Evolutionary conservation across 2,797 vertebrate species (phyloP), one percentile per base, ranked within the genome.

Genomic region (Hemibagrus guttatus): DNA sequence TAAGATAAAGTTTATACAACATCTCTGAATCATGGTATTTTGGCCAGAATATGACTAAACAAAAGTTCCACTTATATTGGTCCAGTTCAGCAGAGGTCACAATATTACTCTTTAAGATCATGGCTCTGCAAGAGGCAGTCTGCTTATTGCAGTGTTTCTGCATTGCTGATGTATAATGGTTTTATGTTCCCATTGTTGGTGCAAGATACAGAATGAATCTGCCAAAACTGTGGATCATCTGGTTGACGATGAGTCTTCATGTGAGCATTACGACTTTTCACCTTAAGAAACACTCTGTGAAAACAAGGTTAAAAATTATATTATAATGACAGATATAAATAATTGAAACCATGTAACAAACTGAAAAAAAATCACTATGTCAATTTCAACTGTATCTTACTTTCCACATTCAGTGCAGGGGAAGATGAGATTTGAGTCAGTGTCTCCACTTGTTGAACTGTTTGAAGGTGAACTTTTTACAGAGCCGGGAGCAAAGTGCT

Each of bases 191-290:
- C 35, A 42, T 46, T 69, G 39, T 63, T 87, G 52, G n/a, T 68
- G 71, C 39, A 86, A 12, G 54, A 35, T 68, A 86, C 72, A 83
- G 84, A 83, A 72, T 69, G 82, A 82, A 68, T 81, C 42, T 84
- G 87, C 89, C 89, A 89, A 23, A 88, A 31, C 6, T 83, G 89
- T 58, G 76, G 46, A 28, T 88, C 89, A 2, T 97, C 96, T 31
- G 96, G 92, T 90, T 97, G 97, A 46, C 96, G 92, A 92, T 97
- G 97, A 16, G 95, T 96, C 90, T 97, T 97, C 97, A 97, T 97
- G 91, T 97, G 97, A 16, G 97, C 97, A 3, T 97, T 97, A 56
- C 96, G 95, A 92, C 97, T 97, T 94, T 97, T 97, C 92, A 97
- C 96, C 94, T 95, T 97, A 91, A 96, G 95, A 94, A 97, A 97